phyloP scores from a whole-genome alignment of 2,797 vertebrate species.

The Acrocephalus scirpaceus region DNA sequence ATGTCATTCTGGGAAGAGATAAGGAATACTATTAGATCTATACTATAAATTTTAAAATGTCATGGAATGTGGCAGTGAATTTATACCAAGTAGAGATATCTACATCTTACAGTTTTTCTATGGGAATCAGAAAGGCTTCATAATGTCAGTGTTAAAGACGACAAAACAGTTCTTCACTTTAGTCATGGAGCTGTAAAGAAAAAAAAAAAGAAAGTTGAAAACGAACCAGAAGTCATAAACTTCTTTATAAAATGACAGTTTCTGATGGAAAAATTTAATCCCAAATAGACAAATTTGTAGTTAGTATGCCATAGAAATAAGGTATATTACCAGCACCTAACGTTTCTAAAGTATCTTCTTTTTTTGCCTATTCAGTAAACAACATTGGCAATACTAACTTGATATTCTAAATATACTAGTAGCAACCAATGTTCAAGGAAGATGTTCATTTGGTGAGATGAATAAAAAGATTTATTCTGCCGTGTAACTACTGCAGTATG shows the following conservation, averaged over 20 bases:
- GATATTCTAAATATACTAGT: background rate
- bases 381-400: background rate
- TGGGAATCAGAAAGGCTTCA: background rate
- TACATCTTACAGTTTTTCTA: background rate
- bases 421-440: background rate
- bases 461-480: background rate
- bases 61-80: background rate
- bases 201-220: background rate
- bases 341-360: constrained; percentile 2
- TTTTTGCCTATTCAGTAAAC: constrained; percentile 36
- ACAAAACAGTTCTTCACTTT: background rate
- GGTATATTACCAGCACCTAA: background rate
- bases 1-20: background rate
- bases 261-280: background rate
- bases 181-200: background rate
- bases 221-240: background rate
- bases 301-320: background rate
- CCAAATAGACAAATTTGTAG: background rate
- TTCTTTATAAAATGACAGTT: background rate
- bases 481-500: background rate
- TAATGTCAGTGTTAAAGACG: background rate
- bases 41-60: background rate
- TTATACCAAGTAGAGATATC: background rate
- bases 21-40: background rate
- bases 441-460: background rate